Percentiles rank a stretch among this genome's conserved stretches.
These are phyloP conservation scores for pig (Sus scrofa) DNA, from an alignment of 2,113 vertebrate species.

Conservation along the genomic window T2T-Sscrofa CM000818.6:116062501-116063000, in stretches of 20 bases:
- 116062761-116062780: slow-evolving; percentile 42
- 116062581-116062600: slow-evolving; percentile 41
- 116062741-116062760: neutral
- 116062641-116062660: neutral
- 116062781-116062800: slow-evolving; percentile 34
- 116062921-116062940: slow-evolving; percentile 12
- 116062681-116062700: slow-evolving; percentile 46
- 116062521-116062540: neutral
- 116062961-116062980: neutral
- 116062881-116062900: neutral
- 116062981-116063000: neutral
- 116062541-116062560: neutral
- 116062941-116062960: neutral
- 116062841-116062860: neutral
- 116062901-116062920: slow-evolving; percentile 15
- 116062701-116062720: neutral
- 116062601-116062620: slow-evolving; percentile 66
- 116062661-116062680: slow-evolving; percentile 49
- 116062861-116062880: neutral
- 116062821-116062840: slow-evolving; percentile 33
- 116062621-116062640: slow-evolving; percentile 41
- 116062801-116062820: neutral
- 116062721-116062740: slow-evolving; percentile 33
- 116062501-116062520: neutral
- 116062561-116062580: neutral